phyloP scores from a whole-genome alignment of 2,888 invertebrate species.

The Lithodes maja region DNA sequence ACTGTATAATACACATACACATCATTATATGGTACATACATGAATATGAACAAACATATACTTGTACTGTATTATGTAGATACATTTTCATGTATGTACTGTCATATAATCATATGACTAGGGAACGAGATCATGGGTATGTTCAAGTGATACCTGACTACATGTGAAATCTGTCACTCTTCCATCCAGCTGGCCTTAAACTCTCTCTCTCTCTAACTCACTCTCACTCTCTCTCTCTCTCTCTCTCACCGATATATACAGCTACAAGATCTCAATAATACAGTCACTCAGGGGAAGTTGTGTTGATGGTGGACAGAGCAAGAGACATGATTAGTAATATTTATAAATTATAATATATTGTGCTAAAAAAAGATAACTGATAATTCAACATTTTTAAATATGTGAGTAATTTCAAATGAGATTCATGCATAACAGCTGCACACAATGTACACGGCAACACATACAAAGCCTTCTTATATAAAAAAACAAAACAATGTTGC shows the following conservation, averaged over 20 bases:
- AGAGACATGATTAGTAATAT: neutral
- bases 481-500: no score
- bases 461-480: neutral
- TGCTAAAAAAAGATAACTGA: neutral
- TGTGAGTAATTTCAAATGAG: neutral
- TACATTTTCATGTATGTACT: neutral
- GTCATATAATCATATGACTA: slow-evolving; percentile 40
- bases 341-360: neutral
- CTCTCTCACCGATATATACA: neutral
- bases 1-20: slow-evolving; percentile 1
- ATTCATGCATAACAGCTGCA: slow-evolving; percentile 17
- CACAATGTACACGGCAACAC: neutral
- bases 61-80: neutral
- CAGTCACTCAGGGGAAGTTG: neutral
- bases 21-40: neutral
- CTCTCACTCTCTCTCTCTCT: neutral
- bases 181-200: neutral
- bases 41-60: slow-evolving; percentile 2
- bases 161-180: slow-evolving; percentile 1
- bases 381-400: neutral
- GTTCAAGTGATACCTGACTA: slow-evolving; percentile 28
- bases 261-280: neutral
- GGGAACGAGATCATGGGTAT: slow-evolving; percentile 59
- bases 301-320: neutral
- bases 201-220: slow-evolving; percentile 2